These are phyloP conservation scores for Halichondria panicea DNA, from an alignment of 37 sponge, comb jelly and placozoan genomes.

Conservation along the genomic window DNA sequence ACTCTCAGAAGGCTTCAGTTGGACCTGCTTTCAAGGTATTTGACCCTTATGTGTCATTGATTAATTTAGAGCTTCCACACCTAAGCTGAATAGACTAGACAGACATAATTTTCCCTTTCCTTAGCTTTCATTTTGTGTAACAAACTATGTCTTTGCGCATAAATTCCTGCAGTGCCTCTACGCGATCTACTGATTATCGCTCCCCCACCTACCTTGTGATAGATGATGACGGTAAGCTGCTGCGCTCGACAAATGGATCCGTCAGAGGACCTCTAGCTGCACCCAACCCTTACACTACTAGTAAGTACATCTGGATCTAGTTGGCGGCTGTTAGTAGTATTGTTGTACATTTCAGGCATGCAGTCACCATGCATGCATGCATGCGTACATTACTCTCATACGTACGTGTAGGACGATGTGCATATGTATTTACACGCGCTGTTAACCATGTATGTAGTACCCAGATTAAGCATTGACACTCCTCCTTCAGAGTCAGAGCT, in stretches of 20 bases:
- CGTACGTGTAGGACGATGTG: background rate
- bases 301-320: background rate
- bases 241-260: too few relatives aligned
- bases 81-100: background rate
- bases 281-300: conserved; percentile 1
- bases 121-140: background rate
- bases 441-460: background rate
- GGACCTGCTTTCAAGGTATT: conserved; percentile 1
- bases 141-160: background rate
- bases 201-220: too few relatives aligned
- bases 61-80: too few relatives aligned
- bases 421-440: background rate
- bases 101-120: background rate
- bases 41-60: too few relatives aligned
- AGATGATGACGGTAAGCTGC: too few relatives aligned
- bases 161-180: background rate
- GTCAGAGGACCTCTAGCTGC: background rate
- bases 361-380: background rate
- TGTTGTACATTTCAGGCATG: background rate
- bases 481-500: conserved; percentile 5
- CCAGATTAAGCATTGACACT: background rate
- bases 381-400: background rate
- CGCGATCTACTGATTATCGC: too few relatives aligned
- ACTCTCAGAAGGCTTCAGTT: conserved; percentile 2
- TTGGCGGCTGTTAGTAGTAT: background rate